Percentiles rank a stretch among this genome's conserved stretches.
phyloP scores from a whole-genome alignment of 2,113 vertebrate genomes.

The Spea bombifrons region DNA sequence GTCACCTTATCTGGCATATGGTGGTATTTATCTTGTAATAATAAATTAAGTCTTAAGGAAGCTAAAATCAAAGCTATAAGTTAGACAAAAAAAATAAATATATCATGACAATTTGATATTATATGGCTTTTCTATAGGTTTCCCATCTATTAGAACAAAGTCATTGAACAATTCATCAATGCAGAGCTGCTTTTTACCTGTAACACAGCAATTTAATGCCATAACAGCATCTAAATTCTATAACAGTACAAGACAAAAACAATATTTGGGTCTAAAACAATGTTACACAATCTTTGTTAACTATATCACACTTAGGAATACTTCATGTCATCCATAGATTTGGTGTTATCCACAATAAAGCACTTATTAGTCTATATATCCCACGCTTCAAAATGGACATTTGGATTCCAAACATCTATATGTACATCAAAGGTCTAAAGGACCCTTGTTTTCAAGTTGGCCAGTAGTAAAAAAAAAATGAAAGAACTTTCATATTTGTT shows the following conservation, averaged over 20 bases:
- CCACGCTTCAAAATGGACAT: conserved; percentile 53
- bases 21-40: conserved; percentile 58
- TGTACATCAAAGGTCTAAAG: conserved; percentile 65
- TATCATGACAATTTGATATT: conserved; percentile 66
- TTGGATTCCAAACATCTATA: conserved; percentile 62
- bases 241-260: conserved; percentile 74
- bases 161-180: conserved; percentile 62
- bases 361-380: conserved; percentile 57
- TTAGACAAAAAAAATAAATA: conserved; percentile 67
- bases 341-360: conserved; percentile 62
- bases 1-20: conserved; percentile 42
- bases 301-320: conserved; percentile 61
- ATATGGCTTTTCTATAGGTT: conserved; percentile 76
- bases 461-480: conserved; percentile 60
- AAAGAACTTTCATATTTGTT: conserved; percentile 55
- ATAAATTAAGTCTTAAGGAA: conserved; percentile 51
- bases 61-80: conserved; percentile 62
- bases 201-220: conserved; percentile 68
- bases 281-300: conserved; percentile 70
- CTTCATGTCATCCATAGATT: conserved; percentile 51
- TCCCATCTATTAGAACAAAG: conserved; percentile 63
- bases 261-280: conserved; percentile 72
- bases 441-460: conserved; percentile 74
- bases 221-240: conserved; percentile 65
- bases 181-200: conserved; percentile 67